Conservation (phyloP, 2,888 invertebrate genomes). For the Halocaridina rubra region DNA sequence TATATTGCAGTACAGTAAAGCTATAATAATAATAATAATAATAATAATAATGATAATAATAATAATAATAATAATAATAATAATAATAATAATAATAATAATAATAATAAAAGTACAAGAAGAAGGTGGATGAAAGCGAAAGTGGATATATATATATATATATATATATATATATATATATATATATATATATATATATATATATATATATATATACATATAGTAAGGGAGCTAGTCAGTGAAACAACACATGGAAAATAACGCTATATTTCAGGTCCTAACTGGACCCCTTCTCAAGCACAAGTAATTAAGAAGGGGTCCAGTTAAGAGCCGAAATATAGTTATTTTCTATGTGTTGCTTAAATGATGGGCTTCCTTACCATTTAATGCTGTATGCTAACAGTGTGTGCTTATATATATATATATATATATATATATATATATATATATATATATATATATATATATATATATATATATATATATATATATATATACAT, state of each 20-base stretch:
- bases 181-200: no score
- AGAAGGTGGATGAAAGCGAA: no score
- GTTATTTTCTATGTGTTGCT: no score
- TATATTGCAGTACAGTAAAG: not conserved
- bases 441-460: not conserved
- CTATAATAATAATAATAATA: not conserved
- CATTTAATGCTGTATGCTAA: no score
- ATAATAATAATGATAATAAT: conserved; percentile 10
- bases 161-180: no score
- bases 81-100: conserved; percentile 12
- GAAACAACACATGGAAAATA: not conserved
- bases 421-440: not conserved
- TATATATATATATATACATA: no score
- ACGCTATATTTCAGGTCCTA: not conserved
- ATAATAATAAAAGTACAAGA: not conserved
- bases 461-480: not conserved
- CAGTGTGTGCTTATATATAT: no score
- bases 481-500: not conserved
- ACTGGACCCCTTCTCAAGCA: no score
- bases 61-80: conserved; percentile 5
- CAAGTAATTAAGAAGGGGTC: not conserved
- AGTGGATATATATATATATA: conserved; percentile 23
- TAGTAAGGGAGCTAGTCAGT: no score
- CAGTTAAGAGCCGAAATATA: not conserved
- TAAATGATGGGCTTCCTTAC: no score